Evolutionary conservation across 2,113 vertebrate genomes (phyloP), one percentile per base, ranked within the genome.

Genomic region (Bucco capensis): DNA sequence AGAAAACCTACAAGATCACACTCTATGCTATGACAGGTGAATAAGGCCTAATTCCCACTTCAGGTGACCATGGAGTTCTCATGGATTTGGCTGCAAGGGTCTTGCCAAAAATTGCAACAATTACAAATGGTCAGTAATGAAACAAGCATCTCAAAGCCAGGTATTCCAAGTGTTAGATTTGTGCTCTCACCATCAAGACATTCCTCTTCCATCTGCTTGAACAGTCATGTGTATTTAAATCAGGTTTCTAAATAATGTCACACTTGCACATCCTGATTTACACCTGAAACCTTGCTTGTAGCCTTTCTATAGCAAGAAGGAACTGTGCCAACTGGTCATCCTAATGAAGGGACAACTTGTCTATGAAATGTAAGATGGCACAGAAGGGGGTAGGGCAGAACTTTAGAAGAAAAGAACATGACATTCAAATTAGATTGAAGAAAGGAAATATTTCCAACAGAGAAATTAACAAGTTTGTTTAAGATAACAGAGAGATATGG

Each of bases 351-450:
- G 18, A 83, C 64, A 53, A 69, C 76, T 86, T 80, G 61, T 28
- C 56, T 83, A 25, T 25, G 27, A 86, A 92, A 69, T 11, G 5
- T 25, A 81, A 56, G 40, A 27, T 57, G 83, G 44, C 40, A 49
- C 3, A 8, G n/a, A 67, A 70, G 10, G 37, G 47, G 65, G n/a
- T 35, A 86, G 47, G 77, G 57, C 35, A 78, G 61, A 90, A 83
- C 73, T 61, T 88, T 17, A 61, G 35, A 88, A 67, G 19, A 82
- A 71, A 81, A 71, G 19, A 86, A 64, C 24, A 88, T 44, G 56
- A 64, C 83, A 92, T 88, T 93, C 80, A 92, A 84, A 92, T 84
- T 60, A 82, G 57, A 49, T 24, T 49, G 28, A 88, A 89, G 40
- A 84, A 73, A 42, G 15, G 8, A 69, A 82, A 83, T 31, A 77